These are phyloP conservation scores for Enteromius trimaculatus DNA, from an alignment of 2,797 vertebrate genomes.

Conservation along the genomic window DNA sequence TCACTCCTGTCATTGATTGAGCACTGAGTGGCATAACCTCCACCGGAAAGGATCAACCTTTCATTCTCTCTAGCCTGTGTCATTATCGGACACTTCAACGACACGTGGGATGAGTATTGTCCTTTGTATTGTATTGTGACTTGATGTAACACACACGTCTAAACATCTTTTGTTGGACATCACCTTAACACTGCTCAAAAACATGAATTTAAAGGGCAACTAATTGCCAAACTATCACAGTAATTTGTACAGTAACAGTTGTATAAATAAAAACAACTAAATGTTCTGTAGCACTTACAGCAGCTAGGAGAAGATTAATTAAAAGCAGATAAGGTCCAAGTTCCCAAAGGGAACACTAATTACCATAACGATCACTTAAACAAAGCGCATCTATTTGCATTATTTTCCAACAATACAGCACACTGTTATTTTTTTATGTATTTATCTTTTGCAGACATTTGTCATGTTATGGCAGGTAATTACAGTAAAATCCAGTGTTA, in stretches of 20 bases:
- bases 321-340: not conserved
- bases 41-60: constrained; percentile 47
- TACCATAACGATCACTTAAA: not conserved
- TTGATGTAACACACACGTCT: not conserved
- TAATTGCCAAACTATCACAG: constrained; percentile 5
- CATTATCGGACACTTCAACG: constrained; percentile 45
- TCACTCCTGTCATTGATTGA: constrained; percentile 49
- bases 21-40: constrained; percentile 48
- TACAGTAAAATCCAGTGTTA: not conserved
- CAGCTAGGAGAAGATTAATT: not conserved
- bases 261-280: not conserved
- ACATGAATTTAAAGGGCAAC: not conserved
- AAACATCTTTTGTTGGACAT: constrained; percentile 1
- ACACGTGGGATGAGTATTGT: constrained; percentile 10
- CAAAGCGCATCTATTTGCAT: not conserved
- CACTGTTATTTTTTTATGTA: not conserved
- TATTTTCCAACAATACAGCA: not conserved
- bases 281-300: not conserved
- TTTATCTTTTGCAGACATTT: not conserved
- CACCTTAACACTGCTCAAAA: not conserved
- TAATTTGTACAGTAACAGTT: not conserved
- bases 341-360: not conserved
- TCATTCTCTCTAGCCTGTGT: constrained; percentile 41
- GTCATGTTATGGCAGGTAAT: not conserved
- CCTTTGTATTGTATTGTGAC: not conserved